phyloP scores from a whole-genome alignment of 2,797 vertebrate genomes.

The Pelobates cultripes region DNA sequence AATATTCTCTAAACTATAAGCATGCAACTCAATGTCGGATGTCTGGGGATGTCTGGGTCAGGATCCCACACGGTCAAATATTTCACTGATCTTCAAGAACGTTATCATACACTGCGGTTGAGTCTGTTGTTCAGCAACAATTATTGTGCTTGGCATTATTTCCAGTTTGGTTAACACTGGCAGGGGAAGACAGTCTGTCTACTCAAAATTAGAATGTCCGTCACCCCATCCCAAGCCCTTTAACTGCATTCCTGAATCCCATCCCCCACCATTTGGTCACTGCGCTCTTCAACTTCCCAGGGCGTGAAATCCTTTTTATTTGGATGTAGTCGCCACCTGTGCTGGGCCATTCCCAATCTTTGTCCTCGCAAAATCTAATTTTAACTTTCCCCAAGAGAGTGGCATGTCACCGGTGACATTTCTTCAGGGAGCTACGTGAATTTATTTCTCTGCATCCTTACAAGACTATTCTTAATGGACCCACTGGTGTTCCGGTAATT shows the following conservation, averaged over 20 bases:
- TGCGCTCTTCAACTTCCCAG: slow-evolving; percentile 30
- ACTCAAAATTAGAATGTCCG: slow-evolving; percentile 5
- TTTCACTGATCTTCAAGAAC: too few relatives aligned
- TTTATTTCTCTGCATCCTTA: slow-evolving; percentile 23
- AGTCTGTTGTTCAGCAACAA: too few relatives aligned
- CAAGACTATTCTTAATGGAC: slow-evolving; percentile 13
- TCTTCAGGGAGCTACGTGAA: slow-evolving; percentile 12
- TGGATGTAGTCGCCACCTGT: slow-evolving; percentile 43
- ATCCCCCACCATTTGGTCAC: slow-evolving; percentile 24
- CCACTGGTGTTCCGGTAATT: slow-evolving; percentile 32
- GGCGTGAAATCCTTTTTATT: slow-evolving; percentile 51
- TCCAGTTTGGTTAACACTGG: too few relatives aligned
- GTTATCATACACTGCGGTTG: too few relatives aligned
- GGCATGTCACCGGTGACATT: slow-evolving; percentile 6
- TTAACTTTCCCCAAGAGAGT: slow-evolving; percentile 24
- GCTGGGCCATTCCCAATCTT: slow-evolving; percentile 34
- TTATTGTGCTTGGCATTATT: too few relatives aligned
- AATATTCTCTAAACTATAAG: too few relatives aligned
- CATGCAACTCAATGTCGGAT: too few relatives aligned
- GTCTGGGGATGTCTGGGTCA: too few relatives aligned
- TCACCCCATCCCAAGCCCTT: not conserved
- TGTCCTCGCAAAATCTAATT: slow-evolving; percentile 43
- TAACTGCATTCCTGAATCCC: slow-evolving; percentile 33
- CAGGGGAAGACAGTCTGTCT: not conserved
- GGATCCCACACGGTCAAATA: too few relatives aligned